A percentile compares a stretch with the other conserved stretches of the same genome.
phyloP scores from a whole-genome alignment of 2,113 vertebrate genomes.

The Procavia capensis region DNA sequence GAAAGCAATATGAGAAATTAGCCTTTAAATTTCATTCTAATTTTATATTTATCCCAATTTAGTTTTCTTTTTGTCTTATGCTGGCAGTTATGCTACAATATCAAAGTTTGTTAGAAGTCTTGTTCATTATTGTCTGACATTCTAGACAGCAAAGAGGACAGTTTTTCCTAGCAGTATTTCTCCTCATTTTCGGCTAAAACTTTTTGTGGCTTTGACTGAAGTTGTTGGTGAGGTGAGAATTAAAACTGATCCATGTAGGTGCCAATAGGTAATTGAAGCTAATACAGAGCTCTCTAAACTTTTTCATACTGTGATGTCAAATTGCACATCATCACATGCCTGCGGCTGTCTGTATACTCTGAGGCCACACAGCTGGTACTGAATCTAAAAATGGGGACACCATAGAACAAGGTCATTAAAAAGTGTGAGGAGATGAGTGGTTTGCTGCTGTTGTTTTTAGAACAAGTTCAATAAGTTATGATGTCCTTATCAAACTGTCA shows the following conservation, averaged over 20 bases:
- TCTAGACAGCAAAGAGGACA: background rate
- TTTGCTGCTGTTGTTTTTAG: conserved; percentile 88
- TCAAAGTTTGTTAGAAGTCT: background rate
- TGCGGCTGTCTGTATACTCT: background rate
- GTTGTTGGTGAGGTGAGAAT: background rate
- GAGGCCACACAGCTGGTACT: background rate
- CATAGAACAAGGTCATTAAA: conserved; percentile 83
- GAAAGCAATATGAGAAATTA: conserved; percentile 23
- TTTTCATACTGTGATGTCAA: conserved; percentile 13
- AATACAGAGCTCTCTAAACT: background rate
- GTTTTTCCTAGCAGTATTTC: background rate
- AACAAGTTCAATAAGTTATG: conserved; percentile 82
- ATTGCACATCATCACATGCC: background rate
- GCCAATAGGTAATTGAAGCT: background rate
- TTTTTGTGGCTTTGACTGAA: background rate
- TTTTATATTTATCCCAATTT: conserved; percentile 42
- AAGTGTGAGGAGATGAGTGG: conserved; percentile 74
- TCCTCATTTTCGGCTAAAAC: background rate
- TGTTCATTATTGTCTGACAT: background rate
- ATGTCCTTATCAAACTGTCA: conserved; percentile 84
- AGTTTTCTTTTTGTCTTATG: background rate
- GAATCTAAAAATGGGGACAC: conserved; percentile 69
- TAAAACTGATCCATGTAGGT: background rate
- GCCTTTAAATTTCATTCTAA: conserved; percentile 14
- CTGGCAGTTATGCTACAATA: conserved; percentile 1